Percentiles rank a stretch among this genome's conserved stretches.
Evolutionary conservation across 2,113 vertebrate genomes (phyloP).

Genomic region (Centropus bengalensis): DNA sequence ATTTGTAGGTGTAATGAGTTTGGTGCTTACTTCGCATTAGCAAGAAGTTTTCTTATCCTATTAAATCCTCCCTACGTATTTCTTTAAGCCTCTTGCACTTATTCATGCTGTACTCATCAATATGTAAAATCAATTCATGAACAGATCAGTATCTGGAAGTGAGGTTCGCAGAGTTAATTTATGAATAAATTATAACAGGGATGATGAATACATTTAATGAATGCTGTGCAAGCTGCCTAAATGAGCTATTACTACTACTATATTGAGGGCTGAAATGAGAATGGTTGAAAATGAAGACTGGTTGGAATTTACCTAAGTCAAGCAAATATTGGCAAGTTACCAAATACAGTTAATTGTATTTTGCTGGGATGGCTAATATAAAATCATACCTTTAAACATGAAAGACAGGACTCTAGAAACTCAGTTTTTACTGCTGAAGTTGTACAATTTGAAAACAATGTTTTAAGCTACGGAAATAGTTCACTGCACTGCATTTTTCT

Average conservation of each 20-base stretch:
- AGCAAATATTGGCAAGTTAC: neutral
- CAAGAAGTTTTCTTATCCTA: neutral
- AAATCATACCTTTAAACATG: neutral
- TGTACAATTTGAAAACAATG: neutral
- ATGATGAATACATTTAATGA: neutral
- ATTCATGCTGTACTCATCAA: conserved; percentile 1
- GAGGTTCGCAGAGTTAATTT: conserved; percentile 36
- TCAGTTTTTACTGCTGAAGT: neutral
- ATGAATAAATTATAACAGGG: conserved; percentile 18
- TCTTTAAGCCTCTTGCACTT: conserved; percentile 18
- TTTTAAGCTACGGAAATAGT: neutral
- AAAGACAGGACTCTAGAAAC: neutral
- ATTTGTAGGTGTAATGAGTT: neutral
- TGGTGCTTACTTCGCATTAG: neutral
- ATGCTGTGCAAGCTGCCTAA: neutral
- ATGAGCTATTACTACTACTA: neutral
- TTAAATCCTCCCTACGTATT: neutral
- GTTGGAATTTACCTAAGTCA: neutral
- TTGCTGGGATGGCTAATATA: neutral
- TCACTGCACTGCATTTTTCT: neutral
- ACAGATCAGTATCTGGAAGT: conserved; percentile 8
- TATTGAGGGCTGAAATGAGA: neutral
- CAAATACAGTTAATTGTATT: neutral
- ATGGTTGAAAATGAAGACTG: neutral
- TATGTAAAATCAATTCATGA: conserved; percentile 46